Evolutionary conservation across 2,797 vertebrate genomes (phyloP), one percentile per base, ranked within the genome.

Genomic region (Enteromius afrohamiltoni): DNA sequence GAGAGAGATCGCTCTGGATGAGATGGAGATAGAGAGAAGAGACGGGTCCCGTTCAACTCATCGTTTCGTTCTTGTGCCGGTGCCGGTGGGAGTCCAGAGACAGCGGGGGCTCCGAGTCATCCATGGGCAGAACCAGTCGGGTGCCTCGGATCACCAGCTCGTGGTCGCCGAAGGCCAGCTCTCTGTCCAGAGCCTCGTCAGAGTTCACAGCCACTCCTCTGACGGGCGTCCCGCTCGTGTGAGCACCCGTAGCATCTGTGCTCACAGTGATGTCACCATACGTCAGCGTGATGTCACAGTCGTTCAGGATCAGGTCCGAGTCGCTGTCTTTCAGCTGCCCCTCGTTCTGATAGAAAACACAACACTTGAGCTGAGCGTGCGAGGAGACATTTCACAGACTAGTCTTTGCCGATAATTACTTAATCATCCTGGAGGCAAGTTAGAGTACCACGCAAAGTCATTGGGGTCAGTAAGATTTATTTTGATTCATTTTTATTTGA

Each of bases 101-200:
- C 45, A 97, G 94, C 0, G 96, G 94, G 0, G 96, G 96, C 92
- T 98, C 97, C 0, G 96, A 97, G 91, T 99, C 97, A 0, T 98
- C 97, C 97, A 99, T 98, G 83, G 97, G 97, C 77, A 99, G 95
- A 86, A 99, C 98, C 87, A 99, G 94, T 74, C 97, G 96, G 0
- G 97, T 98, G 13, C 98, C 97, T 76, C 97, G 93, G 92, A 98
- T 97, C 84, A 98, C 96, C 67, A 97, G 95, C 95, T 99, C 97
- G 0, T 97, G 95, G 82, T 98, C 97, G 3, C 96, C 96, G 17
- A 95, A 96, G 0, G 95, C 91, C 17, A 98, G 91, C 92, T 98
- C 97, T 53, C 94, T 90, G 90, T 98, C 97, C 82, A 96, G 92
- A 0, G 93, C 93, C 6, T 97, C 96, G 3, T 98, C 97, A 0